Evolutionary conservation across 1,140 invertebrate genomes (phyloP), one percentile per base, ranked within the genome.

Genomic region (Fopius arisanus): DNA sequence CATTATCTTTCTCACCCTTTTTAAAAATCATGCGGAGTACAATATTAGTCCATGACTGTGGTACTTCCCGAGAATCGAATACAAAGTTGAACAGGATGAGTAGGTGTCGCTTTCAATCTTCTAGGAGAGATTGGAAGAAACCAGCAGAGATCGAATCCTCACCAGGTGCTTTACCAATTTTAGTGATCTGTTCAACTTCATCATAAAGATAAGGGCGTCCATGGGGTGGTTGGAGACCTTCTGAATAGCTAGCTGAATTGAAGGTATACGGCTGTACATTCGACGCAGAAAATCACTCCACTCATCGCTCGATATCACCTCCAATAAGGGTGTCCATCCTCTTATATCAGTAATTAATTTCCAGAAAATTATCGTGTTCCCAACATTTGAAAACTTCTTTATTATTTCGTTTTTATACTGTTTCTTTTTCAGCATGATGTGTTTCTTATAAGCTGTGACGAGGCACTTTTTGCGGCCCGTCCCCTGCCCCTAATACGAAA

Each of bases 1-100:
- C 78, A n/a, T 75, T 69, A 12, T n/a, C 33, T 43, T 16, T 54
- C 40, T 77, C 72, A 16, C 78, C 77, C 59, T 78, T 78, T 66
- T 75, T 79, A 66, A 67, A 67, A 23, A 78, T 67, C 43, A 70
- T 31, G 23, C 74, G 54, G 23, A 77, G 66, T 6, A 71, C 66
- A 19, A 70, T 33, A n/a, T 43, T 59, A n/a, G 41, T 73, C 67
- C 43, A 77, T 1, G 26, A 28, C 26, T 28, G 3, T 2, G 75
- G 75, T 37, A 75, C 28, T 26, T 63, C 9, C 5, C 68, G 63
- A 14, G 48, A 67, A 3, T 41, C 21, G 12, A 67, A 67, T 16
- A 76, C 73, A 19, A 59, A n/a, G 51, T 76, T 76, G 23, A 75
- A 77, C 12, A 72, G 21, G 21, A 28, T 28, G 0, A 67, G 19